A percentile compares a stretch with the other conserved stretches of the same genome.
phyloP scores from a whole-genome alignment of 2,888 invertebrate species.

The Sepiola atlantica region DNA sequence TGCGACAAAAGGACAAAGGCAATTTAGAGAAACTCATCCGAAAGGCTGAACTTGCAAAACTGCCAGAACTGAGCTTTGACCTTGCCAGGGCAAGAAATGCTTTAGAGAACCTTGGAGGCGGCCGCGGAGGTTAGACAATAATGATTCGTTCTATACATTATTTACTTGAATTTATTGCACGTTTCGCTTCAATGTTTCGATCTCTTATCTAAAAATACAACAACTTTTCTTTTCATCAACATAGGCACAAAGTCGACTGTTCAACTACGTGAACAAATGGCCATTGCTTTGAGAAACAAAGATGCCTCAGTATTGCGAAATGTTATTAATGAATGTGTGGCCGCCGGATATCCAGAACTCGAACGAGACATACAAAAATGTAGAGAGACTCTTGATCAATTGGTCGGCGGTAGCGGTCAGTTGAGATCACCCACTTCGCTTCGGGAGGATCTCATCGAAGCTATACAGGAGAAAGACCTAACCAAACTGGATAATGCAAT shows the following conservation, averaged over 20 bases:
- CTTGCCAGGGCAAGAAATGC: neutral
- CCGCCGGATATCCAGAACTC: neutral
- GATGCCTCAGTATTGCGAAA: neutral
- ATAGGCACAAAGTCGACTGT: neutral
- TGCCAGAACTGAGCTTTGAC: neutral
- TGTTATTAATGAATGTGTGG: constrained; percentile 22
- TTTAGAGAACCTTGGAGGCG: constrained; percentile 32
- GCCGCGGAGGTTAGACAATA: neutral
- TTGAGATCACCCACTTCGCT: neutral
- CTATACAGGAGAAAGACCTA: neutral
- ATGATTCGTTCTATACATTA: neutral
- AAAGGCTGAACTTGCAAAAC: neutral
- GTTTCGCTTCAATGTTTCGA: neutral
- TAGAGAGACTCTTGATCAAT: neutral
- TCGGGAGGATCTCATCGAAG: neutral
- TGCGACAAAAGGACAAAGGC: neutral
- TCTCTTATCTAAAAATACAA: neutral
- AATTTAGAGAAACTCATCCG: neutral
- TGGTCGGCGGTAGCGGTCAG: neutral
- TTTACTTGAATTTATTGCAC: neutral
- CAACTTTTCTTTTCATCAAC: neutral
- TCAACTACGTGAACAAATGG: neutral
- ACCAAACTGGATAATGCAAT: neutral
- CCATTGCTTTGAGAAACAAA: neutral
- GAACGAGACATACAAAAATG: neutral